These are phyloP conservation scores for Dione vanillae DNA, from an alignment of 2,888 invertebrate genomes.

Conservation along the genomic window DNA sequence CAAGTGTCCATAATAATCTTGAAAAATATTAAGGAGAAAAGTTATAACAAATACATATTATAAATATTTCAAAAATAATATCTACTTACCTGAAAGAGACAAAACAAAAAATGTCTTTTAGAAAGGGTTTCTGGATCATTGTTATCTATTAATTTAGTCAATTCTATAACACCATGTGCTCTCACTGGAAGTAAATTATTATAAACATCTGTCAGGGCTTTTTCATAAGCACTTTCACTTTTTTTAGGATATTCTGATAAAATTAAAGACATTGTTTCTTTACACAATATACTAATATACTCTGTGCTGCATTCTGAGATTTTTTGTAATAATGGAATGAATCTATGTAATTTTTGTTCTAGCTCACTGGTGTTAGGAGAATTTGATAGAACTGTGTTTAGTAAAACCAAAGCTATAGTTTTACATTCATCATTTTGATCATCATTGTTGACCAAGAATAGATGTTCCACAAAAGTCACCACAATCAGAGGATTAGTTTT, in stretches of 20 bases:
- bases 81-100: constrained; percentile 87
- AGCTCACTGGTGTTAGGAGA: constrained; percentile 52
- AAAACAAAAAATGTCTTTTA: constrained; percentile 87
- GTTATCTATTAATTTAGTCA: constrained; percentile 88
- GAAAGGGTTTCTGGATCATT: constrained; percentile 86
- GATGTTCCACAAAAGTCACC: constrained; percentile 72
- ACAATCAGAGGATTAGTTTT: constrained; percentile 74
- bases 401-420: constrained; percentile 70
- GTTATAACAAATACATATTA: not conserved
- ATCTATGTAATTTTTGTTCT: constrained; percentile 56
- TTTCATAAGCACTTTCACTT: constrained; percentile 77
- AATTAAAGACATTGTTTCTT: constrained; percentile 67
- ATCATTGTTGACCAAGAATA: constrained; percentile 57
- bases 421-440: constrained; percentile 68
- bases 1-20: too few relatives aligned
- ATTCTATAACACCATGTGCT: constrained; percentile 90
- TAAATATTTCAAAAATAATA: not conserved
- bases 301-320: constrained; percentile 56
- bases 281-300: constrained; percentile 64
- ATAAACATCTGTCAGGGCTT: constrained; percentile 87
- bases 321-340: constrained; percentile 63
- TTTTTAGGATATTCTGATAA: constrained; percentile 52
- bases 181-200: constrained; percentile 90
- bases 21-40: constrained; percentile 2
- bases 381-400: constrained; percentile 72